phyloP scores from a whole-genome alignment of 2,888 invertebrate genomes.

The Liposcelis brunnea region DNA sequence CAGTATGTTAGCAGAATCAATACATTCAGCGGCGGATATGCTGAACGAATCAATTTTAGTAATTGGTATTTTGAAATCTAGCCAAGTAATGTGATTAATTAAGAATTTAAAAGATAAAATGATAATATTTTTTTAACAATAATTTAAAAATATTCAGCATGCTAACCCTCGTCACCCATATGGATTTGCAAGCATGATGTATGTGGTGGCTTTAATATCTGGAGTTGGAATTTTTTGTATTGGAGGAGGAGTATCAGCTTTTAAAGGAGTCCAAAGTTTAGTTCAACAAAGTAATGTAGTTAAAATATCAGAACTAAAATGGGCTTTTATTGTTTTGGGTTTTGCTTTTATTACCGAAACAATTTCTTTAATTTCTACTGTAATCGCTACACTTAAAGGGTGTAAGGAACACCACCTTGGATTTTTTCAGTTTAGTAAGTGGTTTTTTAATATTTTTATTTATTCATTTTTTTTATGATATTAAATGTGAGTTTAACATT shows the following conservation, averaged over 20 bases:
- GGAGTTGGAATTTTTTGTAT: slow-evolving; percentile 9
- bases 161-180: slow-evolving; percentile 4
- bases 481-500: background rate
- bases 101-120: too few species aligned
- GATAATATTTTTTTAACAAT: too few species aligned
- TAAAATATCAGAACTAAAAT: background rate
- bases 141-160: too few species aligned
- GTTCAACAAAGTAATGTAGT: background rate
- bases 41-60: slow-evolving; percentile 2
- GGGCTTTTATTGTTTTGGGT: background rate
- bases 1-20: slow-evolving; percentile 3
- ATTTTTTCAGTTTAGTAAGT: too few species aligned
- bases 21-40: slow-evolving; percentile 6
- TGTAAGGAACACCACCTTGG: too few species aligned
- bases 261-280: background rate
- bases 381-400: background rate
- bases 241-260: background rate
- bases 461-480: too few species aligned
- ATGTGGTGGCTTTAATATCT: slow-evolving; percentile 4
- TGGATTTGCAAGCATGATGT: slow-evolving; percentile 6
- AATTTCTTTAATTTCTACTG: background rate
- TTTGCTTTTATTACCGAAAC: background rate
- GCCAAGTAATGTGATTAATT: background rate
- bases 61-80: background rate
- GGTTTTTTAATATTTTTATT: too few species aligned